Base-by-base conservation (phyloP, 2,888 invertebrate species). In the Cancer borealis region DNA sequence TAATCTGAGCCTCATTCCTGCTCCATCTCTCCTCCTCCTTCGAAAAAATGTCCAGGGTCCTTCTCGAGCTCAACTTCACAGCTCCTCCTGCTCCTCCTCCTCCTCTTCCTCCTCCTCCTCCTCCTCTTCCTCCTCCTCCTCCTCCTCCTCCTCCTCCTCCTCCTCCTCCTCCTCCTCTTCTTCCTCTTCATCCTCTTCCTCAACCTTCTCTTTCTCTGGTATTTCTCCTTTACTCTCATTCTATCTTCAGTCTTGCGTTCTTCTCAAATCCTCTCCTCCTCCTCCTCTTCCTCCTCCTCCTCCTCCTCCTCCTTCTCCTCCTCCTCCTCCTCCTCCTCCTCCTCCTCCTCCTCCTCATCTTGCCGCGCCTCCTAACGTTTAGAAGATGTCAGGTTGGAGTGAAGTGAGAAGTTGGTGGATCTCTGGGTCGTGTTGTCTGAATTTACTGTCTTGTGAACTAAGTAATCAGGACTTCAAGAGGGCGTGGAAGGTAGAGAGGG, bases 101-200 rank as follows among this genome's bases (percentile, higher is more conserved):
- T 47, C 10, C 88, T 46, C 17, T 46, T 88, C 46, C 88, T 88
- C 88, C 88, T 79, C 26, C 79, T 79, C 79, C 47, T 47, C 88
- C 47, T 47, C 26, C 45, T 47, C 88, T n/a, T 88, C 88, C 47
- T n/a, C 46, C 47, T n/a, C 46, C 47, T n/a, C 46, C 88, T 21
- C 46, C 46, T 45, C n/a, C 45, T 88, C 47, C 88, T 88, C 47
- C n/a, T 45, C 47, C 26, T n/a, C n/a, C 88, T n/a, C n/a, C 88
- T 47, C 47, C 88, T 47, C 45, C 1, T n/a, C 46, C n/a, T 45
- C 17, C 87, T 45, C 39, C 87, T 87, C 87, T 1, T 87, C 45
- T 30, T 30, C 87, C 84, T 84, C 84, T 26, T 84, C 84, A 10
- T 54, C 21, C 66, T 66, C n/a, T n/a, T 45, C 45, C 39, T 30